phyloP scores from a whole-genome alignment of 2,888 invertebrate genomes.

The Pandemis cinnamomeana region DNA sequence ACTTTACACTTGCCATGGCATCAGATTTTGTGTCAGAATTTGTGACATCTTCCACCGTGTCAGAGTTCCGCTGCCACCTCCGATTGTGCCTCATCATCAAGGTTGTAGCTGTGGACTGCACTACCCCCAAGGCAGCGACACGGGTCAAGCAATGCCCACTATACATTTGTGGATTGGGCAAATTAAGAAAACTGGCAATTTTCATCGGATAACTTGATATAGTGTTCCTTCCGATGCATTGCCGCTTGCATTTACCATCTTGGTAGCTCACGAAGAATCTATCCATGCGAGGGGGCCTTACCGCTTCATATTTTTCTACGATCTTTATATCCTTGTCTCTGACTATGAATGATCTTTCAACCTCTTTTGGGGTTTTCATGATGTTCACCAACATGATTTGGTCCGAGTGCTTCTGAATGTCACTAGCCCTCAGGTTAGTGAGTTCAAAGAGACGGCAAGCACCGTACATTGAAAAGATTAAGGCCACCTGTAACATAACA shows the following conservation, averaged over 20 bases:
- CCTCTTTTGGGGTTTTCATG: too few relatives aligned
- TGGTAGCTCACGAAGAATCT: constrained; percentile 39
- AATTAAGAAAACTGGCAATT: not conserved
- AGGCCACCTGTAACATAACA: not conserved
- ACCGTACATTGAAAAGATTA: not conserved
- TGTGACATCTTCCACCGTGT: not conserved
- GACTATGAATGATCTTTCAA: not conserved
- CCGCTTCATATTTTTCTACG: not conserved
- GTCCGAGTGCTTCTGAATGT: constrained; percentile 4
- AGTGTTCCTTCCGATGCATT: constrained; percentile 37
- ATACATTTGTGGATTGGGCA: not conserved
- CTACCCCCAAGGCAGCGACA: not conserved
- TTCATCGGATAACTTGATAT: constrained; percentile 18
- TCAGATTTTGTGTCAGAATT: not conserved
- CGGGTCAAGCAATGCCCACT: not conserved
- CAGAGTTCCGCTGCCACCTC: not conserved
- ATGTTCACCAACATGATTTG: constrained; percentile 1
- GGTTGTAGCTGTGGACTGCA: not conserved
- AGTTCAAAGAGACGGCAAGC: not conserved
- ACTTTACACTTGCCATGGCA: not conserved
- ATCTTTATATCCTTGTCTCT: not conserved
- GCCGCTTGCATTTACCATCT: constrained; percentile 33
- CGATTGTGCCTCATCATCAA: not conserved
- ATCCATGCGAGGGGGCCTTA: constrained; percentile 8
- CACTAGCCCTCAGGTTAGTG: not conserved